Base-by-base conservation (phyloP, 2,797 vertebrate genomes). In the Sebastes trivittatus region DNA sequence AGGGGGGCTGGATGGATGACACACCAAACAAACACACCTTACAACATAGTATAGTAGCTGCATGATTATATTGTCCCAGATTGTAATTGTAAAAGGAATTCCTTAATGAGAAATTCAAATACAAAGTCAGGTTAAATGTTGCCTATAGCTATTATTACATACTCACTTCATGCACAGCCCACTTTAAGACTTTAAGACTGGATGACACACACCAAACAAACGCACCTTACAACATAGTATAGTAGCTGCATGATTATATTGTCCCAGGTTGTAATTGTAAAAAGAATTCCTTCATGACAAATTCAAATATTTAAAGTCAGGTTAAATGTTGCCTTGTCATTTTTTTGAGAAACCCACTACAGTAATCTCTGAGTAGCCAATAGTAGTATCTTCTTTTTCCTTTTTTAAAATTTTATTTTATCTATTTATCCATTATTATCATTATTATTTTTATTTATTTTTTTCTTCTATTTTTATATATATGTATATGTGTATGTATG, bases 1-100 rank as follows among this genome's bases (percentile, higher is more conserved):
- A 71, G 65, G 87, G 84, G 80, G 76, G 83, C 68, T 89, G 86
- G 83, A 75, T 89, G 86, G 83, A 76, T 84, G 81, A 75, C 74
- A 80, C 77, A 78, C 66, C 63, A 60, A 74, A 71, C 68, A 63
- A 62, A 62, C 54, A 42, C 29, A 61, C 36, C 9, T 79, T 55
- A 27, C 32, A 54, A 14, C 49, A 66, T 63, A 75, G 27, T 25
- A 36, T 23, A 67, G 32, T n/a, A 60, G 23, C 13, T 49, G 54
- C 29, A 29, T 70, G 52, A 72, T 63, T 59, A 46, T 11, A 38
- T 71, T 20, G 71, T 81, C 49, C 23, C 32, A 63, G 6, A 29
- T 66, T 23, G 32, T 32, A 34, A 23, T 7, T 42, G 23, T 30
- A 13, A n/a, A 42, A 10, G 6, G 14, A 67, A 38, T 42, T 18